Evolutionary conservation across 2,113 vertebrate genomes (phyloP).

Genomic region (Xiphorhynchus elegans): DNA sequence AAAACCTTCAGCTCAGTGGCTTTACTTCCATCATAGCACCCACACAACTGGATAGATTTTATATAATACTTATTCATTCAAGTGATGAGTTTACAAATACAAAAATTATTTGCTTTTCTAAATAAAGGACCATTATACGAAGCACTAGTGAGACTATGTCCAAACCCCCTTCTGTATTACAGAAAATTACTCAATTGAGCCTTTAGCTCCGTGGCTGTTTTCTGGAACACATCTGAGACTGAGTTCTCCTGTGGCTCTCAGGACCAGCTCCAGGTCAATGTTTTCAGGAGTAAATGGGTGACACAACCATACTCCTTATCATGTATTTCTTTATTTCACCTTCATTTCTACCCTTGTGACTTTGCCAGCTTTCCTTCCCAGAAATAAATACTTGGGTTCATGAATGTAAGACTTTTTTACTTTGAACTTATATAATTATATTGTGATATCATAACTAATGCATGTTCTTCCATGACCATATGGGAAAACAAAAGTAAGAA

Average conservation of each 20-base stretch:
- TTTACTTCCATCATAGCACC: background rate
- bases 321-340: background rate
- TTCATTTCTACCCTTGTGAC: background rate
- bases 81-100: background rate
- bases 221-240: background rate
- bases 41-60: background rate
- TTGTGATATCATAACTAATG: background rate
- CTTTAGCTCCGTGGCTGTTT: background rate
- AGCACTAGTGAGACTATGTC: background rate
- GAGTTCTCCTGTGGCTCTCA: background rate
- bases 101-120: background rate
- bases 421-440: background rate
- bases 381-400: rapidly evolving
- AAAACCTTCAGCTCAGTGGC: background rate
- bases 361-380: background rate
- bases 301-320: background rate
- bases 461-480: background rate
- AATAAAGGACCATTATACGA: background rate
- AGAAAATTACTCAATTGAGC: background rate
- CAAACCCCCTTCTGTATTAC: background rate
- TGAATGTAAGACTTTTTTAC: background rate
- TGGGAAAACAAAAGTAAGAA: background rate
- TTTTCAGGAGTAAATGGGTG: rapidly evolving
- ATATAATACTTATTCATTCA: background rate
- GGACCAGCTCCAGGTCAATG: background rate